phyloP scores from a whole-genome alignment of 2,113 vertebrate genomes.

The Lynx canadensis region DNA sequence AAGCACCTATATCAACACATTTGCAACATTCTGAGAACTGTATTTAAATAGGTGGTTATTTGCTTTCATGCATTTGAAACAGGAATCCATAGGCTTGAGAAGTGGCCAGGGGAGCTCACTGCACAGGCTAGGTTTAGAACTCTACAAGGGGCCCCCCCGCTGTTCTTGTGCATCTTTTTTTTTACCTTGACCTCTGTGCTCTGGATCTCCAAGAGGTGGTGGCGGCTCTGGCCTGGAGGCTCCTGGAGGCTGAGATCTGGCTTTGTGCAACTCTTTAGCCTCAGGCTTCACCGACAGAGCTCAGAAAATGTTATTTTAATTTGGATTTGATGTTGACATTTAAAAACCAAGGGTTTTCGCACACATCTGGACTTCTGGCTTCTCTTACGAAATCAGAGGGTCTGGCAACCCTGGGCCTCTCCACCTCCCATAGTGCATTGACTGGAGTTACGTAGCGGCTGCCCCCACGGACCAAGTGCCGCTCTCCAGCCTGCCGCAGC shows the following conservation, averaged over 20 bases:
- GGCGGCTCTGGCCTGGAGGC: background rate
- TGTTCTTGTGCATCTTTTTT: background rate
- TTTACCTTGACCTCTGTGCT: background rate
- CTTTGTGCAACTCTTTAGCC: background rate
- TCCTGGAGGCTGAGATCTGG: background rate
- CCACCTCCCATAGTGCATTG: background rate
- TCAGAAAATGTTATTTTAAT: constrained; percentile 3
- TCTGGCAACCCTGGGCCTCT: background rate
- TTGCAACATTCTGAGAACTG: background rate
- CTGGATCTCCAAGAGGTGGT: background rate
- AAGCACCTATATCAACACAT: background rate
- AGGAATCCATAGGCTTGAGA: background rate
- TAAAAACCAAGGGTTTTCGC: background rate
- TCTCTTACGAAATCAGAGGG: background rate
- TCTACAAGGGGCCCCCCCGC: rapidly evolving
- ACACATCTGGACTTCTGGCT: background rate
- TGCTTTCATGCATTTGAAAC: background rate
- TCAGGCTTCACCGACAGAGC: background rate
- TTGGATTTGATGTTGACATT: background rate
- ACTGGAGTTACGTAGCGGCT: background rate
- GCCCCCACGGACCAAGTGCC: rapidly evolving
- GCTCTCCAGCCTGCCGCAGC: background rate
- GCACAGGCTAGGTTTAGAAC: background rate
- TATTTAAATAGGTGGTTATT: background rate
- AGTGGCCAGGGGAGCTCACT: background rate